phyloP scores from a whole-genome alignment of 2,113 vertebrate genomes.

The Coregonus clupeaformis region DNA sequence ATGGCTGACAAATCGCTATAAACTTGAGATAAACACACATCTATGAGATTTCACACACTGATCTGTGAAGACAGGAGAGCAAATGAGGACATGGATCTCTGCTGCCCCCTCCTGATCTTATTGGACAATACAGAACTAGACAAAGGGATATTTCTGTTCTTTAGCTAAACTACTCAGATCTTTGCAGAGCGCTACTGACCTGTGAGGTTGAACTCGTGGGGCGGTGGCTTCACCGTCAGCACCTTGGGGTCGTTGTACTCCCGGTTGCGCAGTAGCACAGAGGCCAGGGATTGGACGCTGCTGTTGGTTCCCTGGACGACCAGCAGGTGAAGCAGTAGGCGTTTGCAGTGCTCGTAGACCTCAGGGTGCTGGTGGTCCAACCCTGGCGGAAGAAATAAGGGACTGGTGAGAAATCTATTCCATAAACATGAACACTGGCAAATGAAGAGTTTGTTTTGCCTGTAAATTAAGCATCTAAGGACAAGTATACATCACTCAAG shows the following conservation, averaged over 20 bases:
- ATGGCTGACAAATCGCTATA: too few relatives aligned
- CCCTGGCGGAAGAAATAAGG: constrained; percentile 67
- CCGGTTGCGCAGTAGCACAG: constrained; percentile 92
- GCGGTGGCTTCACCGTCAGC: constrained; percentile 86
- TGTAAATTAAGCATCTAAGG: neutral
- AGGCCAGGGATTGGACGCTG: constrained; percentile 87
- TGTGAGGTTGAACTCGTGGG: constrained; percentile 90
- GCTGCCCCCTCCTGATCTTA: constrained; percentile 38
- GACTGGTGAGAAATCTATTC: too few relatives aligned
- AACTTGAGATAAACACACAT: too few relatives aligned
- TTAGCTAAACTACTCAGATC: neutral
- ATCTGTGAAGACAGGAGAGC: neutral
- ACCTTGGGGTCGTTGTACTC: constrained; percentile 92
- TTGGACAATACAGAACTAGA: neutral
- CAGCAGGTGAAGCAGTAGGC: constrained; percentile 91
- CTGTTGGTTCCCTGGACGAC: constrained; percentile 89
- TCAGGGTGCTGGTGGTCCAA: constrained; percentile 98
- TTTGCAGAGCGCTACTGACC: constrained; percentile 70
- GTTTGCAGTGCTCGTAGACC: constrained; percentile 97
- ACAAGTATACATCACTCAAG: too few relatives aligned
- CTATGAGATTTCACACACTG: neutral
- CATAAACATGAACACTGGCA: too few relatives aligned
- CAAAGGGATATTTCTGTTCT: too few relatives aligned
- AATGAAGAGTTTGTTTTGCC: neutral
- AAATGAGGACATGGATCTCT: neutral